phyloP scores from a whole-genome alignment of 64 coral and sea anemone genomes.

The Anthopleura sola region DNA sequence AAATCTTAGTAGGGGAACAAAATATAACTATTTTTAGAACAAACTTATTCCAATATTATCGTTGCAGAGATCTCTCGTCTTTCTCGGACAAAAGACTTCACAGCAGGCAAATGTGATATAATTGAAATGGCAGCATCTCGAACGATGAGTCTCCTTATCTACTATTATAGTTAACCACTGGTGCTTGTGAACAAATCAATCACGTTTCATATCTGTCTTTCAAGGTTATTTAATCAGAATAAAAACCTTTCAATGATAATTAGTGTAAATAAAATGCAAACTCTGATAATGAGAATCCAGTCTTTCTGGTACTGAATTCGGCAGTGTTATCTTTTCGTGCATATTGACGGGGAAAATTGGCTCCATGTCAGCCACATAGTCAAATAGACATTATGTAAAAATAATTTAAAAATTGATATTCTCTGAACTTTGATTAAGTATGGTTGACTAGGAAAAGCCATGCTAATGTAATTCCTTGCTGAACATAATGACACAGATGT shows the following conservation, averaged over 20 bases:
- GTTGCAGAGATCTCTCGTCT: not conserved
- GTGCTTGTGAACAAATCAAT: not conserved
- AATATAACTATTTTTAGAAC: not conserved
- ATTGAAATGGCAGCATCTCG: not conserved
- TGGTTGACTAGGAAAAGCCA: too few relatives aligned
- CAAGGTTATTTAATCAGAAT: not conserved
- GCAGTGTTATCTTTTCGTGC: too few relatives aligned
- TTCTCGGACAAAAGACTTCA: not conserved
- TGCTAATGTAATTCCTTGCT: too few relatives aligned
- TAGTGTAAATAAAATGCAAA: not conserved
- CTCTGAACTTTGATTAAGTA: too few relatives aligned
- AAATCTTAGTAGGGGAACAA: not conserved
- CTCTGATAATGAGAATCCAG: not conserved
- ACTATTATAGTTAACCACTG: not conserved
- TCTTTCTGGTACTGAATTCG: too few relatives aligned
- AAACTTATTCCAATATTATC: not conserved
- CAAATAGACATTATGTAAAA: too few relatives aligned
- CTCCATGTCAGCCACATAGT: too few relatives aligned
- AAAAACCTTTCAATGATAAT: not conserved
- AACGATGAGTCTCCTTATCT: not conserved
- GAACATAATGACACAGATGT: too few relatives aligned
- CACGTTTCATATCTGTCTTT: not conserved
- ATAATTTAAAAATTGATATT: too few relatives aligned
- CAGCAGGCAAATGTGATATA: not conserved
- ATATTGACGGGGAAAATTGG: too few relatives aligned